These are phyloP conservation scores for Danio jaintianensis DNA, from an alignment of 2,797 vertebrate genomes.

Conservation along the genomic window DNA sequence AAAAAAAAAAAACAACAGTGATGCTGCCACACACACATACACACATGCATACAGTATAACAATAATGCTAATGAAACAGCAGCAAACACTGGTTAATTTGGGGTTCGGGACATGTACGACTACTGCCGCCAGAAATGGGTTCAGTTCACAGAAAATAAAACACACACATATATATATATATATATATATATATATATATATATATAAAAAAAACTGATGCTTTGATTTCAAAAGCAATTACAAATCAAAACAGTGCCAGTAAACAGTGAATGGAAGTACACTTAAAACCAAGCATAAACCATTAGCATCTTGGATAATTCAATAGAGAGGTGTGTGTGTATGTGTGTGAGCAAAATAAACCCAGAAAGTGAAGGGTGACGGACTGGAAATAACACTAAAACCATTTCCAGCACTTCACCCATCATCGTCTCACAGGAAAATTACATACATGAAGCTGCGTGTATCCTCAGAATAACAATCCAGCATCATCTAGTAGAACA, in stretches of 20 bases:
- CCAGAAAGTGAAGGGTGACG: slow-evolving; percentile 55
- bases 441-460: slow-evolving; percentile 59
- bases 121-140: slow-evolving; percentile 33
- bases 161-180: slow-evolving; percentile 26
- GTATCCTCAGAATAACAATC: slow-evolving; percentile 63
- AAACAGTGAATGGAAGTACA: slow-evolving; percentile 48
- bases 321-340: slow-evolving; percentile 1
- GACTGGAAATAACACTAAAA: slow-evolving; percentile 59
- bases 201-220: slow-evolving; percentile 45
- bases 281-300: slow-evolving; percentile 27
- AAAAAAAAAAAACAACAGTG: slow-evolving; percentile 12
- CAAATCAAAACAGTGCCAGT: slow-evolving; percentile 40
- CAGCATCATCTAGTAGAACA: slow-evolving; percentile 59
- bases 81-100: slow-evolving; percentile 56
- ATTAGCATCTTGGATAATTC: slow-evolving; percentile 23
- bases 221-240: slow-evolving; percentile 58
- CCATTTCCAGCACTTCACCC: background rate
- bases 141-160: slow-evolving; percentile 34
- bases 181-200: too few relatives aligned
- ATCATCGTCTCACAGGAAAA: background rate
- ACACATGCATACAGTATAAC: slow-evolving; percentile 8
- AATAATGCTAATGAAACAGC: slow-evolving; percentile 39
- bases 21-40: slow-evolving; percentile 26
- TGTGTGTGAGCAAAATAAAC: slow-evolving; percentile 2
- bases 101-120: slow-evolving; percentile 47